Evolutionary conservation across 1,140 invertebrate genomes (phyloP), one percentile per base, ranked within the genome.

Genomic region (Drosophila orena): DNA sequence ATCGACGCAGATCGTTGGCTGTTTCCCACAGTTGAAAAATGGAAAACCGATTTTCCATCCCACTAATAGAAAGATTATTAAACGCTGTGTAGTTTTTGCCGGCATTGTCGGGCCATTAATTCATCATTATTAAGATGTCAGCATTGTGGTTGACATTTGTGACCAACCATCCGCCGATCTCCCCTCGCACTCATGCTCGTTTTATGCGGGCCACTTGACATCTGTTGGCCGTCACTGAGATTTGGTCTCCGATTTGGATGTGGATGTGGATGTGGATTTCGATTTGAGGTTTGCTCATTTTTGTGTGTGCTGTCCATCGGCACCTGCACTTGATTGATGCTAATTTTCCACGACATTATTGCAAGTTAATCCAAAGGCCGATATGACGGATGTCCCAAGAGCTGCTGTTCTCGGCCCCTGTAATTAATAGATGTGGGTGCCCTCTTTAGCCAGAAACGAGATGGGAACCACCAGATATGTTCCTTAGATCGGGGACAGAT

Each of bases 111-210:
- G 80, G 77, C 84, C 84, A 89, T 89, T 89, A 89, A 89, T 89
- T 89, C 84, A 89, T 89, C 84, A 89, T 89, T 89, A 89, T 89
- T 89, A 89, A 89, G 84, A 84, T 80, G 84, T 89, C 84, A 89
- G 71, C 84, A 62, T 78, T 89, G 85, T 52, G 84, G 84, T 89
- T 89, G 84, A 90, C 84, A 89, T 89, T 89, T 84, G 68, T 77
- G 77, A 77, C 77, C 69, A 60, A 54, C 59, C 58, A 56, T 55
- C 50, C 40, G 49, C 49, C 61, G 40, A 22, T 55, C 40, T 57
- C 37, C 60, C 12, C 50, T 12, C 27, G 47, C 20, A 38, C 17
- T 24, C 37, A 38, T 47, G 69, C 77, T 34, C 46, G 35, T 38
- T 56, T 56, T 69, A 88, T 88, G 84, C 84, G 84, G 84, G 84